Percentiles rank a stretch among this genome's conserved stretches.
These are phyloP conservation scores for Podilymbus podiceps DNA, from an alignment of 2,113 vertebrate genomes.

Conservation along the genomic window DNA sequence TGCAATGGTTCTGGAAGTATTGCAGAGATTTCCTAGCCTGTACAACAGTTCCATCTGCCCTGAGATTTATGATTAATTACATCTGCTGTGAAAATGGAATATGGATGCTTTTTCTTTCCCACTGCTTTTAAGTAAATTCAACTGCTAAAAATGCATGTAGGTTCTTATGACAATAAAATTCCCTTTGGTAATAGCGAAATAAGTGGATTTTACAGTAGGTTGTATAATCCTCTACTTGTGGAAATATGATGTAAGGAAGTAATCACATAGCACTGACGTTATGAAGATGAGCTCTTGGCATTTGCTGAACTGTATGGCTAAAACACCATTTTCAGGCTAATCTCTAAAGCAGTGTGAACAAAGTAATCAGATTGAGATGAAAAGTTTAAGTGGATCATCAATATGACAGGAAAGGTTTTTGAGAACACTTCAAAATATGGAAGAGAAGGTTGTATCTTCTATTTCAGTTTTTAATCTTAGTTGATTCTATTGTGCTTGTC, in stretches of 20 bases:
- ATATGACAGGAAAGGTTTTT: conserved; percentile 1
- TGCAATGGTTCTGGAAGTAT: background rate
- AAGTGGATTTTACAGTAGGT: conserved; percentile 30
- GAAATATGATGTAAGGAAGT: background rate
- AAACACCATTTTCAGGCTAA: background rate
- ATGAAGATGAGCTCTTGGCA: conserved; percentile 32
- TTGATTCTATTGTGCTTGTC: background rate
- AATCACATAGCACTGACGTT: background rate
- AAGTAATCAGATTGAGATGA: conserved; percentile 40
- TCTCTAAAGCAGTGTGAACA: conserved; percentile 15
- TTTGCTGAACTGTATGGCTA: background rate
- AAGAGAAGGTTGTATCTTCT: background rate
- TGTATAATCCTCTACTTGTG: conserved; percentile 18
- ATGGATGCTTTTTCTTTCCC: background rate
- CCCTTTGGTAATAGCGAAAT: background rate
- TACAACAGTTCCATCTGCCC: conserved; percentile 5
- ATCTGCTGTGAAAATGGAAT: background rate
- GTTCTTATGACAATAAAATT: background rate
- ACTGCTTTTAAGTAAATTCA: background rate
- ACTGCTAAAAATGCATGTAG: background rate
- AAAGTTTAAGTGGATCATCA: conserved; percentile 40
- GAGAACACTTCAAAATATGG: conserved; percentile 45
- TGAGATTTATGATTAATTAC: background rate
- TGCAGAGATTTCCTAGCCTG: background rate
- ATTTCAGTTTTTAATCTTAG: conserved; percentile 19